These are phyloP conservation scores for Enteromius radiatus DNA, from an alignment of 2,797 vertebrate species.

Conservation along the genomic window DNA sequence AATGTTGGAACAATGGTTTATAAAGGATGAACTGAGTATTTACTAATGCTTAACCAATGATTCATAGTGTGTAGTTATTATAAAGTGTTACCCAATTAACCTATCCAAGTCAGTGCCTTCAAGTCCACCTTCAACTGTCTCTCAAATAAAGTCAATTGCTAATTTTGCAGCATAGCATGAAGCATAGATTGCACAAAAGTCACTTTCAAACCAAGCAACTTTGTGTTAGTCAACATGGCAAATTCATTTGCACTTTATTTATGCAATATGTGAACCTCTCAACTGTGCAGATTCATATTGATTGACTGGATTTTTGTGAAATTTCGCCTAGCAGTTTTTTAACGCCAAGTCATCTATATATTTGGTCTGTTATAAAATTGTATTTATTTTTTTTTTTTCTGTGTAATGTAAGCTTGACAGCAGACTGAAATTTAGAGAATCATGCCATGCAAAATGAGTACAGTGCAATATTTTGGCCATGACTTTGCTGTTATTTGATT, in stretches of 20 bases:
- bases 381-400: background rate
- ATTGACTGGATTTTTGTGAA: background rate
- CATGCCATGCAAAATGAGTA: background rate
- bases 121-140: background rate
- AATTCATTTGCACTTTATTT: background rate
- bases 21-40: no score
- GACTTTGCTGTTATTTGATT: conserved; percentile 7
- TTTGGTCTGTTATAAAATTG: background rate
- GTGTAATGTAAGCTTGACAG: background rate
- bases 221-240: background rate
- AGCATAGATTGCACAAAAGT: background rate
- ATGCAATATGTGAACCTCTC: background rate
- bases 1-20: no score
- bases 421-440: background rate
- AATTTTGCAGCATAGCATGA: no score
- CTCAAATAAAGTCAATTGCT: no score
- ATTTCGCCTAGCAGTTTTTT: background rate
- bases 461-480: background rate
- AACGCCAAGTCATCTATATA: background rate
- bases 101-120: background rate
- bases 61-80: no score
- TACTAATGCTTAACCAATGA: no score
- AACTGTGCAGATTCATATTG: background rate
- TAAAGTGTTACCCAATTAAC: no score
- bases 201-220: background rate